Conservation (phyloP, 2,113 vertebrate genomes). For the Pteropus alecto region DNA sequence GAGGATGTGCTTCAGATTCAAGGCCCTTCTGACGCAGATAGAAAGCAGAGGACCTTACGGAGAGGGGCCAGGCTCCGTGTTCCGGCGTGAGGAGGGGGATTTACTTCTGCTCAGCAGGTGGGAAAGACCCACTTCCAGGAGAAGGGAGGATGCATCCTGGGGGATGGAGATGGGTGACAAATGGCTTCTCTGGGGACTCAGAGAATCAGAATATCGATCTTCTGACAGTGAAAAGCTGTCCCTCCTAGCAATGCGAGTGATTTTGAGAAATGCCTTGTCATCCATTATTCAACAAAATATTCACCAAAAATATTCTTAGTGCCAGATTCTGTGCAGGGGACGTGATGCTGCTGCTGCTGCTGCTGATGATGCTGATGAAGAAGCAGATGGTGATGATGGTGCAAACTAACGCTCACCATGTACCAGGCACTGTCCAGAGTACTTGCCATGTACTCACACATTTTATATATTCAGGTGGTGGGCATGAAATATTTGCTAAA, state of each 20-base stretch:
- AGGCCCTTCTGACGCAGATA: background rate
- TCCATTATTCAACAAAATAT: background rate
- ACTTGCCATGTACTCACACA: background rate
- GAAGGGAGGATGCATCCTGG: background rate
- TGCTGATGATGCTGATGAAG: accelerated
- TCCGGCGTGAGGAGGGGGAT: accelerated
- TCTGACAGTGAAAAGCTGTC: background rate
- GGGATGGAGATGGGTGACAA: background rate
- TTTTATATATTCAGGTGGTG: background rate
- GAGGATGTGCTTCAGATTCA: background rate
- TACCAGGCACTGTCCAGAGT: background rate
- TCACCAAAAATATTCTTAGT: background rate
- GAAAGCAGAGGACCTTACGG: background rate
- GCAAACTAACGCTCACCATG: background rate
- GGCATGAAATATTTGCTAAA: background rate
- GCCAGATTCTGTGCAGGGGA: background rate
- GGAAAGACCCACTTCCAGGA: background rate
- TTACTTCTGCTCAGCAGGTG: background rate
- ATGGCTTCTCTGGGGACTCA: background rate
- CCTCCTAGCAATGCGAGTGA: background rate
- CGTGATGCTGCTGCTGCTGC: accelerated
- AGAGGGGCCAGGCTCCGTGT: background rate
- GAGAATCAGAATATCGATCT: background rate
- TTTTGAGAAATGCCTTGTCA: background rate
- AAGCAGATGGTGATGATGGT: accelerated